Evolutionary conservation across 2,113 vertebrate genomes (phyloP).

Genomic region (Nesoenas mayeri): DNA sequence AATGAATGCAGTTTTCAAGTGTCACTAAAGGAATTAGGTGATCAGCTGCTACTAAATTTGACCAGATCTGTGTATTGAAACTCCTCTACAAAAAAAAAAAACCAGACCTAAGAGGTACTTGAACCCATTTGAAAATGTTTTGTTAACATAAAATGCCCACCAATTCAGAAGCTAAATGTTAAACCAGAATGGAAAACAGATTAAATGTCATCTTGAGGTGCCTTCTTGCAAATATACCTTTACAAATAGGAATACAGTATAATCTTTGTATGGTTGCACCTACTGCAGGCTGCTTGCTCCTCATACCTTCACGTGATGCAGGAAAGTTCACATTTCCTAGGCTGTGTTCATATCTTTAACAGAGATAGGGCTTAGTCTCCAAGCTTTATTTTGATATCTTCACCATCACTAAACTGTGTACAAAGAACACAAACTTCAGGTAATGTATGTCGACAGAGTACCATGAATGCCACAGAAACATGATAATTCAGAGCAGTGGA

Average conservation of each 20-base stretch:
- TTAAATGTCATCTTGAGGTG: background rate
- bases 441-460: background rate
- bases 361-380: background rate
- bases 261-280: background rate
- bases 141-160: background rate
- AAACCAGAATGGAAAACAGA: background rate
- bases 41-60: background rate
- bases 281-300: background rate
- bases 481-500: background rate
- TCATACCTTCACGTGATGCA: background rate
- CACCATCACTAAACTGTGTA: background rate
- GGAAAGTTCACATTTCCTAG: background rate
- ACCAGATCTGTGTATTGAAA: background rate
- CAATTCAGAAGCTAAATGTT: background rate
- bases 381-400: background rate
- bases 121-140: background rate
- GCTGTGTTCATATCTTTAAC: background rate
- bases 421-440: background rate
- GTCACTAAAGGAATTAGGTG: background rate
- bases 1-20: background rate
- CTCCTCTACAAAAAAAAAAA: background rate
- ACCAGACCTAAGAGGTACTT: background rate
- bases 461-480: accelerated
- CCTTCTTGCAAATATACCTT: background rate
- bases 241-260: background rate